These are phyloP conservation scores for Silurus glanis DNA, from an alignment of 2,113 vertebrate genomes.

Conservation along the genomic window DNA sequence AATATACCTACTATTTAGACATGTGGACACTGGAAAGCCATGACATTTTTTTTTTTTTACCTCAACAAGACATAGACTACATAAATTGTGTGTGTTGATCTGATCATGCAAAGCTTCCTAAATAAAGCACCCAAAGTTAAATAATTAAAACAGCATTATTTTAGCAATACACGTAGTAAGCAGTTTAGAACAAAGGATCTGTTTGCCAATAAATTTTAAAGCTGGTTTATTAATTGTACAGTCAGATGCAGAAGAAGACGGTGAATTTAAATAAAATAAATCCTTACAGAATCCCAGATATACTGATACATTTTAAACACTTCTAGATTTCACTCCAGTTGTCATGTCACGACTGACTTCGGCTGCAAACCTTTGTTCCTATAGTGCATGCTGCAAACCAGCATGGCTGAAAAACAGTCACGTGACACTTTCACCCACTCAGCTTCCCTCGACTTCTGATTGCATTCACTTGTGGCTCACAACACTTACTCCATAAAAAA, in stretches of 20 bases:
- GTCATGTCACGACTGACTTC: neutral
- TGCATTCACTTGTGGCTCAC: neutral
- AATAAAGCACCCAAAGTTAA: neutral
- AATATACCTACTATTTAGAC: neutral
- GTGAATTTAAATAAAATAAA: neutral
- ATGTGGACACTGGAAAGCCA: neutral
- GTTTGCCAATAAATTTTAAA: neutral
- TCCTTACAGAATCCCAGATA: neutral
- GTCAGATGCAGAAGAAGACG: neutral
- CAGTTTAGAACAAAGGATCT: neutral
- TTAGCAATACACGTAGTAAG: neutral
- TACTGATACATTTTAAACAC: neutral
- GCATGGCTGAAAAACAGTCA: neutral
- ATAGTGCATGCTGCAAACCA: neutral
- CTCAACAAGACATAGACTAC: neutral
- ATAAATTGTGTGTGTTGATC: neutral
- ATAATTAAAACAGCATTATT: neutral
- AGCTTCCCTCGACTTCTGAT: neutral
- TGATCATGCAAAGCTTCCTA: neutral
- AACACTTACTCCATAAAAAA: neutral
- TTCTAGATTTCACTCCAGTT: neutral
- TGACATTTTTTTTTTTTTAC: neutral
- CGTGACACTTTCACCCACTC: neutral
- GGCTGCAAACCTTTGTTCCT: neutral
- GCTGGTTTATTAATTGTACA: neutral